Conservation (phyloP, 2,888 invertebrate genomes). For the Clistopyga incitator region DNA sequence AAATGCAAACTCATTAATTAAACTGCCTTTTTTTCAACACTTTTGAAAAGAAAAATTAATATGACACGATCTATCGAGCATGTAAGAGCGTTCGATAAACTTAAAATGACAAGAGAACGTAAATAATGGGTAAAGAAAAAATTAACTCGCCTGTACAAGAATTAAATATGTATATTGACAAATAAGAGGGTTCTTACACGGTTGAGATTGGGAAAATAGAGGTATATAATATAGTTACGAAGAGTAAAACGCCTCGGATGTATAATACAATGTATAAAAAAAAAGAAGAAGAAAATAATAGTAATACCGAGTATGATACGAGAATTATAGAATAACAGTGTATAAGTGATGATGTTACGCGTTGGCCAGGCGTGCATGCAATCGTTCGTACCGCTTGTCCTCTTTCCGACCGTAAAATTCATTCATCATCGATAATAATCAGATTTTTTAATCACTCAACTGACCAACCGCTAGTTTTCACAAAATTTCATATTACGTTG, state of each 20-base stretch:
- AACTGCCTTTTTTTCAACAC: too few species aligned
- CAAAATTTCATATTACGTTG: conserved; percentile 20
- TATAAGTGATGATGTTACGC: conserved; percentile 58
- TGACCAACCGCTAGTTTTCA: conserved; percentile 26
- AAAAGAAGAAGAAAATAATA: conserved; percentile 68
- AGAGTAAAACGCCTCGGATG: conserved; percentile 63
- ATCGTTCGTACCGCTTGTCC: conserved; percentile 16
- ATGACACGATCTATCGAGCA: too few species aligned
- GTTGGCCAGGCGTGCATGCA: conserved; percentile 25
- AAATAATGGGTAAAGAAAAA: not conserved
- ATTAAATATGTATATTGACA: conserved; percentile 72
- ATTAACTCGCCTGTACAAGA: conserved; percentile 60
- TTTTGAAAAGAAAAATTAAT: too few species aligned
- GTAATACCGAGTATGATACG: conserved; percentile 62
- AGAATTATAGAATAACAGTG: conserved; percentile 69
- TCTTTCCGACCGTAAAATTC: conserved; percentile 16
- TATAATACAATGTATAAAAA: conserved; percentile 78
- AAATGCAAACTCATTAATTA: too few species aligned
- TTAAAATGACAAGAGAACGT: not conserved
- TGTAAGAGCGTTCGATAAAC: not conserved
- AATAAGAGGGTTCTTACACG: conserved; percentile 66
- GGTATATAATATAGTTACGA: conserved; percentile 45
- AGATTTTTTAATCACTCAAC: conserved; percentile 17
- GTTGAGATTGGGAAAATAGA: conserved; percentile 31
- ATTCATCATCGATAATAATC: not conserved